Percentiles rank a stretch among this genome's conserved stretches.
phyloP scores from a whole-genome alignment of 37 sponge, comb jelly and placozoan genomes.

The Halisarca cf. caerulea region DNA sequence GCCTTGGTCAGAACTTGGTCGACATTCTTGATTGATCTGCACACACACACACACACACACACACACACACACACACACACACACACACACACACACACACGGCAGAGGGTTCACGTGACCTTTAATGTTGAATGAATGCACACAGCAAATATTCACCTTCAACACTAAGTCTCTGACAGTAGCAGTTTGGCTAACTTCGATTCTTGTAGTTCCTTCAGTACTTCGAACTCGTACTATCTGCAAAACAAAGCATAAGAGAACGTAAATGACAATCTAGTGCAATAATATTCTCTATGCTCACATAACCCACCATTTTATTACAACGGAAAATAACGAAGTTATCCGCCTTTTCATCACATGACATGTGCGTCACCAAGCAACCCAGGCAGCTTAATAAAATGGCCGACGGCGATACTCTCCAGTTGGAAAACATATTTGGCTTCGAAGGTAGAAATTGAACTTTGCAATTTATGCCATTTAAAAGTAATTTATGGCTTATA shows the following conservation, averaged over 20 bases:
- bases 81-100: too few species aligned
- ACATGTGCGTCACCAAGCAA: slow-evolving; percentile 2
- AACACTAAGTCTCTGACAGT: slow-evolving; percentile 49
- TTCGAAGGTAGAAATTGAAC: slow-evolving; percentile 67
- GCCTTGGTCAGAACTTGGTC: slow-evolving; percentile 12
- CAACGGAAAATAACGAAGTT: background rate
- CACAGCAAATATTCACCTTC: slow-evolving; percentile 31
- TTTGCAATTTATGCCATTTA: background rate
- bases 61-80: too few species aligned
- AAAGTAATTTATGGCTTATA: background rate
- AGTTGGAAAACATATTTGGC: slow-evolving; percentile 72
- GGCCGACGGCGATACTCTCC: slow-evolving; percentile 24
- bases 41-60: too few species aligned
- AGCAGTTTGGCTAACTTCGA: slow-evolving; percentile 38
- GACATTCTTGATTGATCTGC: slow-evolving; percentile 6
- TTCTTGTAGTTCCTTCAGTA: slow-evolving; percentile 78
- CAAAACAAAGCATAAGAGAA: too few species aligned
- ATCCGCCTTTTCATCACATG: background rate
- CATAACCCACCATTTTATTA: slow-evolving; percentile 1
- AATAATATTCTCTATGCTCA: too few species aligned
- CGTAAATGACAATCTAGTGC: too few species aligned
- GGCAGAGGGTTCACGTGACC: too few species aligned
- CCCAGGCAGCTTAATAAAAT: background rate
- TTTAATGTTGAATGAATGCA: too few species aligned
- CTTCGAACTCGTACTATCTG: slow-evolving; percentile 80